Evolutionary conservation across 2,888 invertebrate species (phyloP).

Genomic region (Epistrophe eligans): DNA sequence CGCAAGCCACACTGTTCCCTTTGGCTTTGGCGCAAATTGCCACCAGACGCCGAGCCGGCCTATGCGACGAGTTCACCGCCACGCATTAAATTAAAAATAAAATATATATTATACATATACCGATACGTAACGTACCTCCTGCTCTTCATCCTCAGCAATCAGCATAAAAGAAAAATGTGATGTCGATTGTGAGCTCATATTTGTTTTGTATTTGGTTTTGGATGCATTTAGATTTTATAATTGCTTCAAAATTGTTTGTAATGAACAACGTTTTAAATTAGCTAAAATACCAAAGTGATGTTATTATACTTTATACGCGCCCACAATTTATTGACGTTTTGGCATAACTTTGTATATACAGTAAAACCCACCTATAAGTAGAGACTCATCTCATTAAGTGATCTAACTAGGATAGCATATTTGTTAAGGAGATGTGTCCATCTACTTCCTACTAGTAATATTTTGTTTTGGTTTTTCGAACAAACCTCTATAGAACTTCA

Average conservation of each 20-base stretch:
- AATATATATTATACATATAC: neutral
- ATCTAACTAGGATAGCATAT: neutral
- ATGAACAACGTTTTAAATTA: slow-evolving; percentile 32
- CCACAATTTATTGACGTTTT: slow-evolving; percentile 28
- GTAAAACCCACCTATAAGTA: neutral
- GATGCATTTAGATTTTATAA: slow-evolving; percentile 65
- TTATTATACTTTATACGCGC: neutral
- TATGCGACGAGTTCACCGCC: slow-evolving; percentile 70
- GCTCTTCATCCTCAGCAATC: slow-evolving; percentile 4
- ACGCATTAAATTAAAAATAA: slow-evolving; percentile 69
- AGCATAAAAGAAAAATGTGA: slow-evolving; percentile 44
- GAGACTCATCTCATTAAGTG: neutral
- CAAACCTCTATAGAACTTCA: no score
- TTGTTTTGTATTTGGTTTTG: slow-evolving; percentile 54
- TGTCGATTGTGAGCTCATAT: slow-evolving; percentile 53
- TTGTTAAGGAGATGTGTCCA: no score
- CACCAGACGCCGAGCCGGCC: slow-evolving; percentile 54
- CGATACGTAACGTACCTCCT: neutral
- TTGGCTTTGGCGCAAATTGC: slow-evolving; percentile 52
- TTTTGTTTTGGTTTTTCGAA: no score
- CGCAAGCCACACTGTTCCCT: slow-evolving; percentile 35
- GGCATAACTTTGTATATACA: neutral
- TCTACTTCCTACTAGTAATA: no score
- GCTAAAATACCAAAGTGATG: slow-evolving; percentile 25
- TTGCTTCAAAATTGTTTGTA: slow-evolving; percentile 55